These are phyloP conservation scores for Parauchenoglanis ngamensis DNA, from an alignment of 2,797 vertebrate genomes.

Conservation along the genomic window DNA sequence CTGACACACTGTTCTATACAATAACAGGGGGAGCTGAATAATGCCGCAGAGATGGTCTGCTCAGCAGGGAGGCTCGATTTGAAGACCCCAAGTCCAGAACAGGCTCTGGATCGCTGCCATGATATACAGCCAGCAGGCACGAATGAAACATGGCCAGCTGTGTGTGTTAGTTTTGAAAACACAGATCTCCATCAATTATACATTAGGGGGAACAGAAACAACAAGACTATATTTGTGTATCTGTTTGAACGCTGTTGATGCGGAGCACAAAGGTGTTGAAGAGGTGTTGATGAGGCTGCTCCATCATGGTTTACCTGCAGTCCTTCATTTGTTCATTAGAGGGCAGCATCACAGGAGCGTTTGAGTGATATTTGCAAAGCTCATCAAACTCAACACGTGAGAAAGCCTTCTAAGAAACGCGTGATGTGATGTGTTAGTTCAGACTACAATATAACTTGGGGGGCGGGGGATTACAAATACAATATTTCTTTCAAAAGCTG, in stretches of 20 bases:
- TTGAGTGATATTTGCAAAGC: neutral
- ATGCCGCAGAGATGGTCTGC: slow-evolving; percentile 38
- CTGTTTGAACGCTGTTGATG: slow-evolving; percentile 24
- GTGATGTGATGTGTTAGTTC: neutral
- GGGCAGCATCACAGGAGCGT: slow-evolving; percentile 60
- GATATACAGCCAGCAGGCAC: slow-evolving; percentile 19
- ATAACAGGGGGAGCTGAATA: neutral
- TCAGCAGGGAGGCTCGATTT: slow-evolving; percentile 29
- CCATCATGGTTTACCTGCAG: slow-evolving; percentile 5
- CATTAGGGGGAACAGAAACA: slow-evolving; percentile 43
- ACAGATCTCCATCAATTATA: slow-evolving; percentile 43
- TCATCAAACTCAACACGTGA: neutral
- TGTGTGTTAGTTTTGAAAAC: slow-evolving; percentile 21
- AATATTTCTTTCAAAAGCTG: neutral
- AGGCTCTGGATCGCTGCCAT: slow-evolving; percentile 26
- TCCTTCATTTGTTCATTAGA: slow-evolving; percentile 54
- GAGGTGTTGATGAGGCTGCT: neutral
- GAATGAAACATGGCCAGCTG: slow-evolving; percentile 35
- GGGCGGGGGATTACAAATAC: neutral
- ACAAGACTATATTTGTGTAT: slow-evolving; percentile 32
- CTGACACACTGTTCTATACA: neutral
- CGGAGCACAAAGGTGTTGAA: neutral
- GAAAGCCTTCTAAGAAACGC: neutral
- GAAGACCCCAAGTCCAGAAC: slow-evolving; percentile 23
- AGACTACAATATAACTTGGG: no score